These are phyloP conservation scores for Lordiphosa clarofinis DNA, from an alignment of 1,140 invertebrate genomes.

Conservation along the genomic window DNA sequence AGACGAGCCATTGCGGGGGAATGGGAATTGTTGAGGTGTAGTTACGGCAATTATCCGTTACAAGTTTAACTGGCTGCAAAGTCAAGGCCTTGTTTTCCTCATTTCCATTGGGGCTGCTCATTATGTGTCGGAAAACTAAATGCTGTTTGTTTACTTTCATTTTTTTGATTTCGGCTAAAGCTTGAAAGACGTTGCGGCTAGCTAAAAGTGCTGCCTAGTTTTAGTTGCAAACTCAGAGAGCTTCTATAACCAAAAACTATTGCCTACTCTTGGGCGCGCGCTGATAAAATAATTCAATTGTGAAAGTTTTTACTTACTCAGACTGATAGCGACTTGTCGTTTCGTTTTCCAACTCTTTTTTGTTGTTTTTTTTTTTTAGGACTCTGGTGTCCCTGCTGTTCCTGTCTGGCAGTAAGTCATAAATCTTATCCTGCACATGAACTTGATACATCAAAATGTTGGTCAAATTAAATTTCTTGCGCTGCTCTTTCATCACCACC, in stretches of 20 bases:
- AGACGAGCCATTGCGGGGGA: slow-evolving; percentile 45
- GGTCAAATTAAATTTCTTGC: slow-evolving; percentile 65
- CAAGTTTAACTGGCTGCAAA: slow-evolving; percentile 45
- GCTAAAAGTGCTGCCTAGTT: neutral
- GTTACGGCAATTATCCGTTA: neutral
- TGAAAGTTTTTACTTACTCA: too few species aligned
- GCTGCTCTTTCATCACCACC: slow-evolving; percentile 4
- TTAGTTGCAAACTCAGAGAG: too few species aligned
- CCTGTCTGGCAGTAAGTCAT: slow-evolving; percentile 39
- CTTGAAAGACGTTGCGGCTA: too few species aligned
- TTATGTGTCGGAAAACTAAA: slow-evolving; percentile 30
- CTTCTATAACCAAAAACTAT: too few species aligned
- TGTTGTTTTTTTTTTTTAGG: too few species aligned
- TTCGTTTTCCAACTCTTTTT: too few species aligned
- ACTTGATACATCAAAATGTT: slow-evolving; percentile 54
- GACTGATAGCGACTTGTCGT: too few species aligned
- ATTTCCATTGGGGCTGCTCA: slow-evolving; percentile 35
- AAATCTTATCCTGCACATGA: slow-evolving; percentile 38
- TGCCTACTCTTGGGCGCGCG: too few species aligned
- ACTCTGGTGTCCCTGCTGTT: neutral
- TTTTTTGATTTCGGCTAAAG: slow-evolving; percentile 25
- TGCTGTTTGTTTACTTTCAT: slow-evolving; percentile 57
- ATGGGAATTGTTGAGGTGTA: slow-evolving; percentile 6
- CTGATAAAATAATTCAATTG: too few species aligned
- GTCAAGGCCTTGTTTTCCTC: slow-evolving; percentile 57